Conservation (phyloP, 2,888 invertebrate species). For the Euplagia quadripunctaria region DNA sequence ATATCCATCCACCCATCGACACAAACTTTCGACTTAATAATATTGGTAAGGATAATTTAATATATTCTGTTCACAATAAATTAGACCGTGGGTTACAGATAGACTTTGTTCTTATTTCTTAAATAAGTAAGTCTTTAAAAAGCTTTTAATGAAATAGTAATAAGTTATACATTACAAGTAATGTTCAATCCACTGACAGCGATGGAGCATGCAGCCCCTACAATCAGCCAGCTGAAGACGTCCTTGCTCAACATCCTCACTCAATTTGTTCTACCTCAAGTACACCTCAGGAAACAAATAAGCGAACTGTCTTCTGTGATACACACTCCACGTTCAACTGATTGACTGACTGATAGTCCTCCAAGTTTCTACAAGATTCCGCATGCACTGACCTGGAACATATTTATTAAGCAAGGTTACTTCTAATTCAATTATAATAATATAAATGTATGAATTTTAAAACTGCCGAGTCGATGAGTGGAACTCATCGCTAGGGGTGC, state of each 20-base stretch:
- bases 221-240: neutral
- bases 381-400: neutral
- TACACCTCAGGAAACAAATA: neutral
- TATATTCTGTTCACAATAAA: too few relatives aligned
- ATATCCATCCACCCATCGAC: too few relatives aligned
- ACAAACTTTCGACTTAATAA: too few relatives aligned
- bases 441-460: too few relatives aligned
- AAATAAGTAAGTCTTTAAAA: too few relatives aligned
- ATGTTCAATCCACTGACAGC: neutral
- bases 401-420: neutral
- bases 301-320: neutral
- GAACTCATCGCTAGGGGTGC: too few relatives aligned
- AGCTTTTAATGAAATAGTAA: too few relatives aligned
- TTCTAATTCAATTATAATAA: too few relatives aligned
- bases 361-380: neutral
- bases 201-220: neutral
- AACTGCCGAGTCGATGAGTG: too few relatives aligned
- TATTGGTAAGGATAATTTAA: too few relatives aligned
- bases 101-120: too few relatives aligned
- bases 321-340: neutral
- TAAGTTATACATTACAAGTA: neutral
- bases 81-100: too few relatives aligned
- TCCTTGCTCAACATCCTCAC: neutral
- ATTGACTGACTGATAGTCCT: neutral
- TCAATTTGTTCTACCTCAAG: neutral